Conservation (phyloP, 1,140 invertebrate genomes). For the Heliconius eleuchia region DNA sequence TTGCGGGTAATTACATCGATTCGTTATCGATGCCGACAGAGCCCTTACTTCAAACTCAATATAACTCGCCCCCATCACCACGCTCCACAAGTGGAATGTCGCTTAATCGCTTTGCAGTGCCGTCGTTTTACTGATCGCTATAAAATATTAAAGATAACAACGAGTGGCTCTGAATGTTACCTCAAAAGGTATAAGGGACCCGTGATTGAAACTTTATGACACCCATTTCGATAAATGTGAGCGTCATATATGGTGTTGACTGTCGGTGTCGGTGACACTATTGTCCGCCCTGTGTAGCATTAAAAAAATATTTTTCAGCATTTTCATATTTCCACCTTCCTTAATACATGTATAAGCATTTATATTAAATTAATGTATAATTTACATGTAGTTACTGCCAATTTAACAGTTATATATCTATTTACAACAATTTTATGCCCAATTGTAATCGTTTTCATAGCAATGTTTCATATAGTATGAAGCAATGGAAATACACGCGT, state of each 20-base stretch:
- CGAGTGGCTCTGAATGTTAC: constrained; percentile 62
- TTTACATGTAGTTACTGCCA: no score
- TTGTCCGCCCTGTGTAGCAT: constrained; percentile 50
- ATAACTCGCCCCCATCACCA: constrained; percentile 46
- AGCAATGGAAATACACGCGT: neutral
- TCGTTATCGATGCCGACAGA: constrained; percentile 52
- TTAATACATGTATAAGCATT: neutral
- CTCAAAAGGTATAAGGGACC: constrained; percentile 52
- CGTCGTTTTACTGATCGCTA: constrained; percentile 79
- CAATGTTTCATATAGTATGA: no score
- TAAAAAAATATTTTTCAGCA: neutral
- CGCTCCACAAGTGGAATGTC: constrained; percentile 63
- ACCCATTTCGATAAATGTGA: constrained; percentile 63
- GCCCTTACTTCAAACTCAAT: constrained; percentile 45
- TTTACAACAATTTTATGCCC: no score
- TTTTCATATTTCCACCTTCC: neutral
- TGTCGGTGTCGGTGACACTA: constrained; percentile 46
- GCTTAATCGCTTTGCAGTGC: constrained; percentile 72
- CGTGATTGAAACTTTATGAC: constrained; percentile 74
- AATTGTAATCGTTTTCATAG: no score
- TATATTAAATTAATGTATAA: no score
- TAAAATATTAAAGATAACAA: constrained; percentile 80
- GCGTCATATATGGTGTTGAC: constrained; percentile 50
- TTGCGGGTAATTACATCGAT: constrained; percentile 64
- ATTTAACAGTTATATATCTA: no score